Base-by-base conservation (phyloP, 2,888 invertebrate genomes). In the Dione juno region DNA sequence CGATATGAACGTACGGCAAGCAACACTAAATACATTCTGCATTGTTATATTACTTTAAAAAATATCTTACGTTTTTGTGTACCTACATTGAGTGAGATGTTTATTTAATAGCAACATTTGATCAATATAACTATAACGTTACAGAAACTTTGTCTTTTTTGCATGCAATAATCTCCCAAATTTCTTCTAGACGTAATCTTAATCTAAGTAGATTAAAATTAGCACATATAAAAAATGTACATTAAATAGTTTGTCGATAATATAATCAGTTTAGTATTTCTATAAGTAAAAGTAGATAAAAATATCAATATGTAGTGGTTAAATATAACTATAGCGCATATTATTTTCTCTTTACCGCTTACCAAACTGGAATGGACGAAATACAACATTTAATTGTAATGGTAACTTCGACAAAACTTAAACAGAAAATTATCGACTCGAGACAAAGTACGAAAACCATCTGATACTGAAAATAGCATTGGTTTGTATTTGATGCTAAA, bases 361-460 rank as follows among this genome's bases (percentile, higher is more conserved):
- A 87, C 92, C 88, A 84, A 88, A 88, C 79, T 87, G 91, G 85
- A 89, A 86, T 85, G 92, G 92, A 92, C 82, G 82, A 81, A 82
- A 80, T 80, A 80, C 81, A 16, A 75, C 71, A 75, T 73, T 70
- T 69, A 11, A 37, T 67, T 74, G 19, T 71, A 74, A 81, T 81
- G 84, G 83, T 86, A 82, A 85, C 80, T 81, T 81, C 78, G 79
- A 82, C 72, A 65, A 69, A 68, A 72, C 74, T 74, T 73, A 74
- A 94, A 94, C 95, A 99, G 99, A 99, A 94, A 99, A 99, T 94
- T 98, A 99, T 95, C 96, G 98, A 82, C 96, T 98, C 89, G 98
- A 98, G 94, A 98, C 98, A 90, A 97, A 98, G 92, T 98, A 98
- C 94, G 98, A 99, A 94, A 98, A 98, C 91, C 98, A 99, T 94